Base-by-base conservation (phyloP, 2,888 invertebrate genomes). In the Sarcophaga rosellei region DNA sequence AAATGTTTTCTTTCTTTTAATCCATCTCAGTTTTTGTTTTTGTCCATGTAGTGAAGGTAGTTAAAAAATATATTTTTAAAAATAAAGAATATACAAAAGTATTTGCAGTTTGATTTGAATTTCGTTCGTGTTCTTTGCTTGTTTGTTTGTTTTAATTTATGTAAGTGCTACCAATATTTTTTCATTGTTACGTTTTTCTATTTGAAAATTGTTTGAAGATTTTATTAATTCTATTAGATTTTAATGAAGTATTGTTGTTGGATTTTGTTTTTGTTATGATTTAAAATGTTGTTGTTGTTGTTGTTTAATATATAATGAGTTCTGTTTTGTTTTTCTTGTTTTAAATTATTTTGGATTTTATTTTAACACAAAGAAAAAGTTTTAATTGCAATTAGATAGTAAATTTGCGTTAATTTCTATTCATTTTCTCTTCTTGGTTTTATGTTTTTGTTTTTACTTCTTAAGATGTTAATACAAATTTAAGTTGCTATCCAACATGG, bases 361-460 rank as follows among this genome's bases (percentile, higher is more conserved):
- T 88, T 88, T 88, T 88, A 88, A 84, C 77, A 84, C 86, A 84
- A 84, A 86, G 78, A 85, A 76, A 70, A 77, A 76, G 73, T 85
- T 86, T 65, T 88, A 88, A 89, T 90, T 84, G 84, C 84, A 84
- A 84, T 84, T 65, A 75, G 80, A 81, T 81, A 78, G 70, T 83
- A 90, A 89, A 91, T 88, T 90, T 89, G 87, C 83, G 72, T 87
- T 82, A 86, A 83, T 61, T 89, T 80, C 80, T 88, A 79, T 84
- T 82, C 83, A 70, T 87, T 88, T 65, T 44, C 74, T 44, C 57
- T 45, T 66, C 59, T 81, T 81, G 70, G 59, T 82, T 59, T 82
- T 72, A 66, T 86, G 63, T 73, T 90, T 85, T 88, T 86, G 85
- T 90, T 85, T 81, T 89, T 88, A 80, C 65, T 85, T 75, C 80